Base-by-base conservation (phyloP, 2,113 vertebrate species). In the Trinectes maculatus region DNA sequence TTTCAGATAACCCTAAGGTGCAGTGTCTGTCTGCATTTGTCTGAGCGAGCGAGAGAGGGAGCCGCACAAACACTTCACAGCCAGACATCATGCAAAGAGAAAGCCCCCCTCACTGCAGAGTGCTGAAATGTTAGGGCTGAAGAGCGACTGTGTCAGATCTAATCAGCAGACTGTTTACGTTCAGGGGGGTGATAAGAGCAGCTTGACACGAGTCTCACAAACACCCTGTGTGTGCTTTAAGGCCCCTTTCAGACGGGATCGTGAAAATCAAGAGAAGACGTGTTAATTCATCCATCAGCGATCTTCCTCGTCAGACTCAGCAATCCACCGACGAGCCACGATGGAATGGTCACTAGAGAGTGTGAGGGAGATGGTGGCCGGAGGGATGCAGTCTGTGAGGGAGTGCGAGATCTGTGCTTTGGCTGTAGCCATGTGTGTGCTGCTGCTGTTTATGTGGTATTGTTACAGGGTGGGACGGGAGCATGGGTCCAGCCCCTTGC, bases 401-500 rank as follows among this genome's bases (percentile, higher is more conserved):
- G 96, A 98, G 84, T 98, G 97, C 1, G 94, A 98, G 82, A 72
- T 92, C 76, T 89, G 91, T 0, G 97, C 96, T 0, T 81, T 95
- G 0, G 90, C 89, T 22, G 93, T 94, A 0, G 95, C 92, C 40
- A 92, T 93, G 81, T 94, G 95, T 87, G 91, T 98, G 44, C 85
- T 95, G 64, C 80, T 96, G 60, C 92, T 99, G 9, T 99, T 99
- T 1, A 84, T 96, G 74, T 99, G 98, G 98, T 99, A 99, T 84
- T 99, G 97, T 62, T 98, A 99, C 87, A 93, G 95, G n/a, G 94
- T 99, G 51, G 98, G 98, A 68, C 89, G 96, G 0, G 97, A 99
- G 87, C 96, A 96, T 51, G 92, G 95, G 25, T 90, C 94, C 13
- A 84, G 93, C 78, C 89, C 91, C 0, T 64, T 90, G 67, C 88